phyloP scores from a whole-genome alignment of 1,140 invertebrate genomes.

The Tetranychus cinnabarinus region DNA sequence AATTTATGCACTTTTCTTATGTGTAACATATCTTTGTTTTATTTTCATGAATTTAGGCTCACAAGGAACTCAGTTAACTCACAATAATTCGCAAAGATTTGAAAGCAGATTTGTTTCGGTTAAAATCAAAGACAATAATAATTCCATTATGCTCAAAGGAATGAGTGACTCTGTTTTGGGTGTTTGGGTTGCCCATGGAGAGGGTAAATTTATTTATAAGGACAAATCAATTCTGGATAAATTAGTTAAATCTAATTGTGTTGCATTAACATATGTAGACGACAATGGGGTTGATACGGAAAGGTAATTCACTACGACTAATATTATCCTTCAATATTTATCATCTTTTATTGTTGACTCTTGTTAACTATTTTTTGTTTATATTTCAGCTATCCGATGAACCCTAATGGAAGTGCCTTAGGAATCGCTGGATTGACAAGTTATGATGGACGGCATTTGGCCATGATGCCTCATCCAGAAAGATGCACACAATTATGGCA shows the following conservation, averaged over 20 bases:
- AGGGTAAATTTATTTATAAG: constrained; percentile 45
- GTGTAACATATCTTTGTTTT: neutral
- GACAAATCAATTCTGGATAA: constrained; percentile 25
- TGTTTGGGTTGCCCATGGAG: constrained; percentile 90
- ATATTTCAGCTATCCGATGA: constrained; percentile 45
- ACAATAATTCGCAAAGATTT: constrained; percentile 65
- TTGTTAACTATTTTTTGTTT: neutral
- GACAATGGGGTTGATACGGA: constrained; percentile 30
- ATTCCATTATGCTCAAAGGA: constrained; percentile 57
- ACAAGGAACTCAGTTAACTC: constrained; percentile 45
- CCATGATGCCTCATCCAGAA: constrained; percentile 96
- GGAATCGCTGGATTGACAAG: constrained; percentile 75
- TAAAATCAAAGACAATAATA: constrained; percentile 35
- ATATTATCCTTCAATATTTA: neutral
- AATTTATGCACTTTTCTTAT: neutral
- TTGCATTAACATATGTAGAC: constrained; percentile 59
- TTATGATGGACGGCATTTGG: constrained; percentile 65
- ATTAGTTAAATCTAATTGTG: constrained; percentile 33
- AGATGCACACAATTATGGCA: constrained; percentile 41
- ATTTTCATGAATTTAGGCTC: neutral
- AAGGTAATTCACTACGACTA: neutral
- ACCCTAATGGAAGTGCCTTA: constrained; percentile 68
- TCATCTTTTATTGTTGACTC: neutral
- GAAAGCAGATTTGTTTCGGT: constrained; percentile 77
- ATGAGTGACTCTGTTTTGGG: constrained; percentile 66